Conservation (phyloP, 2,888 invertebrate genomes). For the Auanema sp. region DNA sequence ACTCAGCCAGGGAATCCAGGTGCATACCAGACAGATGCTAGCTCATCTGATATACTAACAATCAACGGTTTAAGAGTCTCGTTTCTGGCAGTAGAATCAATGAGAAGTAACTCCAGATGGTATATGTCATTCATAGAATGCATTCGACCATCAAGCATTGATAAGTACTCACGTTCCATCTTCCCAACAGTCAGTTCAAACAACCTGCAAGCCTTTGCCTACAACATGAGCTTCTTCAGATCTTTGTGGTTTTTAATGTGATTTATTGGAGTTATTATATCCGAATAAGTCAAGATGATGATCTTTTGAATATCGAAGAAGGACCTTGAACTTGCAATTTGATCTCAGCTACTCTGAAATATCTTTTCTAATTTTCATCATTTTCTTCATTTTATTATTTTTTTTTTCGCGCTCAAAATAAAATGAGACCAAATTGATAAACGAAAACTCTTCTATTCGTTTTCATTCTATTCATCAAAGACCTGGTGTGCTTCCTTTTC, state of each 20-base stretch:
- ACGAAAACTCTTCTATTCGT: not conserved
- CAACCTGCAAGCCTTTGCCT: slow-evolving; percentile 4
- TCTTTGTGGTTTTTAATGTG: slow-evolving; percentile 93
- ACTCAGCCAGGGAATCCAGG: not conserved
- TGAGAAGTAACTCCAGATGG: no score
- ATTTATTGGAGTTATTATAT: slow-evolving; percentile 52
- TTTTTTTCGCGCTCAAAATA: not conserved
- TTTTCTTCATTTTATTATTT: slow-evolving; percentile 2
- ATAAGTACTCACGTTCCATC: slow-evolving; percentile 95
- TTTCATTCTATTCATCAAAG: not conserved
- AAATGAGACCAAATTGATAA: no score
- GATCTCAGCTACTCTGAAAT: not conserved
- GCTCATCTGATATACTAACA: no score
- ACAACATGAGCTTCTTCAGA: slow-evolving; percentile 64
- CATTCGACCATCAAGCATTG: slow-evolving; percentile 86
- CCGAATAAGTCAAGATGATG: slow-evolving; percentile 27
- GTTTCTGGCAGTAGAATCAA: no score
- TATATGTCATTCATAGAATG: slow-evolving; percentile 10
- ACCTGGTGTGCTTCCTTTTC: slow-evolving; percentile 24
- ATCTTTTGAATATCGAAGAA: slow-evolving; percentile 2
- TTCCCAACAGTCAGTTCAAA: slow-evolving; percentile 73
- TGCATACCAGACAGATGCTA: no score
- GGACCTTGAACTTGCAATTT: not conserved
- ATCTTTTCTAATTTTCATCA: not conserved
- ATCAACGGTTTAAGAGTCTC: not conserved